These are phyloP conservation scores for Hyaena hyaena DNA, from an alignment of 2,113 vertebrate species.

Conservation along the genomic window DNA sequence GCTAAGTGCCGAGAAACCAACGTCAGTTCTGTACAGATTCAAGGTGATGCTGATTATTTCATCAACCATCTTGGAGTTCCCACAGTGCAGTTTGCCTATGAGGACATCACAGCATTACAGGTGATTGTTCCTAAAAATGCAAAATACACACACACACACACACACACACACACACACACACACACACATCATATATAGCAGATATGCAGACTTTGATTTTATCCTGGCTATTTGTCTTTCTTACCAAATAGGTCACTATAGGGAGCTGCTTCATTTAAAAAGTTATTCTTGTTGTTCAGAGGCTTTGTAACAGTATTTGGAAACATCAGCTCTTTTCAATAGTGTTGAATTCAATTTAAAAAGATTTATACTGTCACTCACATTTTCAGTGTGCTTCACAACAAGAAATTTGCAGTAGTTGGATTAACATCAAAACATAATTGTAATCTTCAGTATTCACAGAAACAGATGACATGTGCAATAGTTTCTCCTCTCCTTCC, in stretches of 20 bases:
- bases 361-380: slow-evolving; percentile 65
- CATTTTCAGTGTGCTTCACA: slow-evolving; percentile 59
- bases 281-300: slow-evolving; percentile 47
- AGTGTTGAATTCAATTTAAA: slow-evolving; percentile 63
- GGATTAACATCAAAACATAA: slow-evolving; percentile 77
- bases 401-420: slow-evolving; percentile 62
- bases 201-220: slow-evolving; percentile 59
- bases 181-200: not conserved
- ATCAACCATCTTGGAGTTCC: slow-evolving; percentile 95
- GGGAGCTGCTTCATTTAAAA: slow-evolving; percentile 57
- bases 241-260: slow-evolving; percentile 55
- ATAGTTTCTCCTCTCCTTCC: slow-evolving; percentile 49
- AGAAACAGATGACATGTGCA: slow-evolving; percentile 62
- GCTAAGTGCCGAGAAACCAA: slow-evolving; percentile 87
- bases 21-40: slow-evolving; percentile 91
- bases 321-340: slow-evolving; percentile 67
- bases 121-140: slow-evolving; percentile 82
- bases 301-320: slow-evolving; percentile 61
- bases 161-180: too few species aligned
- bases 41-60: slow-evolving; percentile 93
- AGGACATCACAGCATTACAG: slow-evolving; percentile 88
- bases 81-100: slow-evolving; percentile 91
- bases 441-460: slow-evolving; percentile 69
- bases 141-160: not conserved
- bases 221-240: not conserved